Evolutionary conservation across 1,140 invertebrate genomes (phyloP), one percentile per base, ranked within the genome.

Genomic region (Calliopsis andreniformis): DNA sequence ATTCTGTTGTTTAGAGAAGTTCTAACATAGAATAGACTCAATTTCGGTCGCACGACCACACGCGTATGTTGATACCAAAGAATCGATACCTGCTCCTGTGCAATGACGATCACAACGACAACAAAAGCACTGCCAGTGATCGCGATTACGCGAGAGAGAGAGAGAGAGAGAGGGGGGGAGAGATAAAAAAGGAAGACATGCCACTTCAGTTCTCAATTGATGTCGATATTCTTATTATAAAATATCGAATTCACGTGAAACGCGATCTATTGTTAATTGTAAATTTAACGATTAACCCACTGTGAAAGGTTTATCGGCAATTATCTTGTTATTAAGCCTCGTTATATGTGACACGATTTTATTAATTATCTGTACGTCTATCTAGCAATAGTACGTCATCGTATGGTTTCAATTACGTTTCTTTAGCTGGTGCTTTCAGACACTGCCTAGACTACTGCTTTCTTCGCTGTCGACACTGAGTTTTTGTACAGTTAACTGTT

Each of bases 21-120:
- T 28, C 3, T 16, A 10, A 18, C 14, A 32, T 3, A n/a, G 35
- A 53, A 28, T 14, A 30, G 25, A 43, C 42, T 69, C 51, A 53
- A 69, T 76, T 72, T 84, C 63, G 75, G 70, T 79, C 53, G 47
- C 79, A 79, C 58, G 71, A 62, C 64, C 66, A 64, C 75, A 75
- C 62, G 68, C 55, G 42, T 75, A 79, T 67, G 59, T 79, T 75
- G 73, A 82, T 85, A 76, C 78, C 79, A 85, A 76, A 85, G 83
- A 80, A 84, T 75, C 76, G 64, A 83, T 82, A 82, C 45, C 78
- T 64, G 78, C 79, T 76, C 64, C 70, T 67, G 25, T 68, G 56
- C 51, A 78, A 73, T 66, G 64, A 76, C 28, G 51, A 81, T 53
- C 23, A 62, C 45, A 62, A 53, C 62, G 66, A 67, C 20, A 20